These are phyloP conservation scores for Cantharis rufa DNA, from an alignment of 2,888 invertebrate species.

Conservation along the genomic window DNA sequence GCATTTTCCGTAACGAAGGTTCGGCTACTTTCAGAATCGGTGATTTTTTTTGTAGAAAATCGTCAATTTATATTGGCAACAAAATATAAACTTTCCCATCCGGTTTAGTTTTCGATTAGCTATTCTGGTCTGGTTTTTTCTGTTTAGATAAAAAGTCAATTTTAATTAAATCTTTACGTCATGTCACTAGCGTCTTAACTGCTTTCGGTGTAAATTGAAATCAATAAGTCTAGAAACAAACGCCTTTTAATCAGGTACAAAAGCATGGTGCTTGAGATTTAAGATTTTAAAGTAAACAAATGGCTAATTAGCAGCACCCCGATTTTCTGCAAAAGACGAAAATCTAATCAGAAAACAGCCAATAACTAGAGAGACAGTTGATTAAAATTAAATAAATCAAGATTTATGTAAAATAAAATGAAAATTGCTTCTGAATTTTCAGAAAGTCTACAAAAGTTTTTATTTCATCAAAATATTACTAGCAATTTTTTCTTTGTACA, in stretches of 20 bases:
- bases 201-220: background rate
- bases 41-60: background rate
- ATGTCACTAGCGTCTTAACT: background rate
- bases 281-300: background rate
- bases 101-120: background rate
- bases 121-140: background rate
- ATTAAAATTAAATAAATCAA: too few species aligned
- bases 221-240: background rate
- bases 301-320: background rate
- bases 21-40: background rate
- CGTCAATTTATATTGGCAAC: background rate
- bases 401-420: too few species aligned
- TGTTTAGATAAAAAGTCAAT: background rate
- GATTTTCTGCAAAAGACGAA: background rate
- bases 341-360: background rate
- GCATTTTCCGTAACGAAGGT: background rate
- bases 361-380: too few species aligned
- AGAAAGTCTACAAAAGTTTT: too few species aligned
- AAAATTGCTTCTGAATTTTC: too few species aligned
- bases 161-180: background rate
- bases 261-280: background rate
- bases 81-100: background rate
- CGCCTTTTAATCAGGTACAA: background rate
- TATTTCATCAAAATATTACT: too few species aligned
- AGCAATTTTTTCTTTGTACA: too few species aligned